Percentiles rank a stretch among this genome's conserved stretches.
These are phyloP conservation scores for Xenopus laevis DNA, from an alignment of 2,113 vertebrate species.

Conservation along the genomic window DNA sequence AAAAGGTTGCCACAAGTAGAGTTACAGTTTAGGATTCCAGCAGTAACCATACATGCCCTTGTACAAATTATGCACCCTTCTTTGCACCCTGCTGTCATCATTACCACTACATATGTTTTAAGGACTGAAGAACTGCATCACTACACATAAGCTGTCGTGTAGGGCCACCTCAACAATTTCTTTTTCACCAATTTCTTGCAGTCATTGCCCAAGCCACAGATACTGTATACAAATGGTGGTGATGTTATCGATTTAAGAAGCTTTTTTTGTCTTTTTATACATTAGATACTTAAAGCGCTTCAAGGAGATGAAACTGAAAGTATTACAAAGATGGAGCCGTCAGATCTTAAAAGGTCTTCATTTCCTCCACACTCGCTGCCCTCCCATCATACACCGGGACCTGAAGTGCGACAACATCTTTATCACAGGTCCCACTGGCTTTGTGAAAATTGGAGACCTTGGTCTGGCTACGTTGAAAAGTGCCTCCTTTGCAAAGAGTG, in stretches of 20 bases:
- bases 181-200: too few relatives aligned
- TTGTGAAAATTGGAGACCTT: conserved; percentile 93
- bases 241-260: neutral
- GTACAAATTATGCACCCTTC: too few relatives aligned
- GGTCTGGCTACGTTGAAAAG: conserved; percentile 93
- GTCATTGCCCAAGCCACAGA: too few relatives aligned
- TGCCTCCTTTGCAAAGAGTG: conserved; percentile 97
- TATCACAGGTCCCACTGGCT: conserved; percentile 94
- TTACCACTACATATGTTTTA: too few relatives aligned
- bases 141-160: too few relatives aligned
- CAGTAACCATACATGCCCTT: too few relatives aligned
- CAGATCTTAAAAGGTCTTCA: conserved; percentile 95
- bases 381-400: conserved; percentile 94
- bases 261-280: neutral
- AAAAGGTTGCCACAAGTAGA: too few relatives aligned
- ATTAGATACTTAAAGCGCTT: conserved; percentile 90
- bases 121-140: too few relatives aligned
- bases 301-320: conserved; percentile 95
- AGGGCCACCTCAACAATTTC: too few relatives aligned
- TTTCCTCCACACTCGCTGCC: conserved; percentile 90
- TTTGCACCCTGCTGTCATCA: too few relatives aligned
- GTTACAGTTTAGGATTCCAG: too few relatives aligned
- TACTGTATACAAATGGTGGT: neutral
- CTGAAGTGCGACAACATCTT: conserved; percentile 98
- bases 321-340: conserved; percentile 89